Conservation (phyloP, 2,113 vertebrate species). For the human (Homo sapiens) region GRCh38 chr1:173889501-173890000, state of each 20-base stretch:
- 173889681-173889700: slow-evolving; percentile 72
- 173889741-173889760: background rate
- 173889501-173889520: slow-evolving; percentile 25
- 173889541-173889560: background rate
- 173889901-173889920: slow-evolving; percentile 32
- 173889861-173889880: background rate
- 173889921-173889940: slow-evolving; percentile 49
- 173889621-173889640: background rate
- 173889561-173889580: slow-evolving; percentile 17
- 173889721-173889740: slow-evolving; percentile 66
- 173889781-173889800: slow-evolving; percentile 38
- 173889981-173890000: background rate
- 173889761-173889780: slow-evolving; percentile 37
- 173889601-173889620: slow-evolving; percentile 29
- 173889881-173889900: slow-evolving; percentile 18
- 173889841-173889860: slow-evolving; percentile 20
- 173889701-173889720: slow-evolving; percentile 74
- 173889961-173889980: background rate
- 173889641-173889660: slow-evolving; percentile 51
- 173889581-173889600: slow-evolving; percentile 49
- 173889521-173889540: slow-evolving; percentile 47
- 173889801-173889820: slow-evolving; percentile 10
- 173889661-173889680: slow-evolving; percentile 70
- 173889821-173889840: background rate
- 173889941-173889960: background rate